phyloP scores from a whole-genome alignment of 2,113 vertebrate genomes.

The Bombycilla garrulus region DNA sequence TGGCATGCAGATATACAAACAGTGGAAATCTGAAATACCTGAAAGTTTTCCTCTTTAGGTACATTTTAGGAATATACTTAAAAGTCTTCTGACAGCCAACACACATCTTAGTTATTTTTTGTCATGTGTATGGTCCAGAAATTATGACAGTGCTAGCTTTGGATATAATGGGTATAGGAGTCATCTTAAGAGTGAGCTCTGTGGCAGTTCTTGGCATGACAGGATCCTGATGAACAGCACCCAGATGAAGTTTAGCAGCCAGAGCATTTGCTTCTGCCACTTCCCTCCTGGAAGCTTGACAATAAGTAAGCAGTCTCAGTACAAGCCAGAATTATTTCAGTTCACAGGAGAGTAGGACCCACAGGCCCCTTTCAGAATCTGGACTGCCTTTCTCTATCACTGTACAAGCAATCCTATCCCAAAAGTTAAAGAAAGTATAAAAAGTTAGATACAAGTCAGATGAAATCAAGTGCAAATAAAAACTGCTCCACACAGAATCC shows the following conservation, averaged over 20 bases:
- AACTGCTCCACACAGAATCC: not conserved
- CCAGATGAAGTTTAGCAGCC: not conserved
- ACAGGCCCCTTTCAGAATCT: not conserved
- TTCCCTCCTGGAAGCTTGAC: not conserved
- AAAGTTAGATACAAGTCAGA: not conserved
- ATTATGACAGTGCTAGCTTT: not conserved
- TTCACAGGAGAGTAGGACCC: not conserved
- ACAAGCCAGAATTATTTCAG: slow-evolving; percentile 22
- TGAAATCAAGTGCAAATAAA: not conserved
- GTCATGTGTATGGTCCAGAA: not conserved
- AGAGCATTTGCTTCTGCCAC: not conserved
- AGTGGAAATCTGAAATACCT: not conserved
- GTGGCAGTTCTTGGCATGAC: not conserved
- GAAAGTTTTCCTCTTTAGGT: not conserved
- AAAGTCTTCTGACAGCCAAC: not conserved
- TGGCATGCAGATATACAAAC: not conserved
- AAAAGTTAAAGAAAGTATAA: not conserved
- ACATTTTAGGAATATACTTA: not conserved
- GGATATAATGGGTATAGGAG: not conserved
- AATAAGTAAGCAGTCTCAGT: slow-evolving; percentile 20
- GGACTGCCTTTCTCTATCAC: not conserved
- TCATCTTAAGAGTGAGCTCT: not conserved
- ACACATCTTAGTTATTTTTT: not conserved
- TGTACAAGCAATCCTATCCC: not conserved
- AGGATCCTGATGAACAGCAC: not conserved